phyloP scores from a whole-genome alignment of 2,888 invertebrate species.

The Dorcus parallelipipedus region DNA sequence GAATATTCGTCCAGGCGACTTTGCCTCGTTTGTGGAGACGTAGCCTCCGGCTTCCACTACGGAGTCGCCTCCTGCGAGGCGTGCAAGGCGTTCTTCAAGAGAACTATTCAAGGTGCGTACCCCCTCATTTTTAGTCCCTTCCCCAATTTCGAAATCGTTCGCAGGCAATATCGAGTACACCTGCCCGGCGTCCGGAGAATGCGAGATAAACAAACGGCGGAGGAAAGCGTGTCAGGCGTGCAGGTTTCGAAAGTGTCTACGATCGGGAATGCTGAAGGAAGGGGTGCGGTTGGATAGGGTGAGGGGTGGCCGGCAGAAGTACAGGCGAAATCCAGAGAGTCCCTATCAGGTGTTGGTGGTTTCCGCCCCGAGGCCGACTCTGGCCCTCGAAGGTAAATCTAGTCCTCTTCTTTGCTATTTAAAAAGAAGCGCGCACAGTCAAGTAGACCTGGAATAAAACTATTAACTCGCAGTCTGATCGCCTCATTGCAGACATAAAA shows the following conservation, averaged over 20 bases:
- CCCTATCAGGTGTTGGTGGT: constrained; percentile 64
- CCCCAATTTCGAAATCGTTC: constrained; percentile 26
- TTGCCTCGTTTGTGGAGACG: constrained; percentile 93
- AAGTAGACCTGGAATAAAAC: constrained; percentile 4
- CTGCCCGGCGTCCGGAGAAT: constrained; percentile 92
- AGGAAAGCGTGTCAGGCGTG: constrained; percentile 97
- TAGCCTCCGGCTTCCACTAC: constrained; percentile 95
- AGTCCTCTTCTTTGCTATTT: neutral
- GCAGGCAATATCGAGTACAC: constrained; percentile 96
- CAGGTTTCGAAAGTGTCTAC: constrained; percentile 92
- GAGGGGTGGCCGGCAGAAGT: constrained; percentile 95
- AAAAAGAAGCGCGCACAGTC: too few species aligned
- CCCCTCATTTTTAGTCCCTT: neutral
- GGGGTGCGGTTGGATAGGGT: constrained; percentile 93
- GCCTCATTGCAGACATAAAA: constrained; percentile 66
- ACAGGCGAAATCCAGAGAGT: constrained; percentile 72
- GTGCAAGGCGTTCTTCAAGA: constrained; percentile 97
- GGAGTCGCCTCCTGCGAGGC: constrained; percentile 98
- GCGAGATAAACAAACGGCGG: constrained; percentile 94
- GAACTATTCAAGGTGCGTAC: constrained; percentile 87
- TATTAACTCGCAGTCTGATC: constrained; percentile 15
- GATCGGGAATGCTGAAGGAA: constrained; percentile 96
- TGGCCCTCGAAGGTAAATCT: constrained; percentile 58
- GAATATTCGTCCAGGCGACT: constrained; percentile 77
- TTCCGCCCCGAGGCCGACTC: constrained; percentile 46